These are phyloP conservation scores for Cisticola juncidis DNA, from an alignment of 2,113 vertebrate genomes.

Conservation along the genomic window DNA sequence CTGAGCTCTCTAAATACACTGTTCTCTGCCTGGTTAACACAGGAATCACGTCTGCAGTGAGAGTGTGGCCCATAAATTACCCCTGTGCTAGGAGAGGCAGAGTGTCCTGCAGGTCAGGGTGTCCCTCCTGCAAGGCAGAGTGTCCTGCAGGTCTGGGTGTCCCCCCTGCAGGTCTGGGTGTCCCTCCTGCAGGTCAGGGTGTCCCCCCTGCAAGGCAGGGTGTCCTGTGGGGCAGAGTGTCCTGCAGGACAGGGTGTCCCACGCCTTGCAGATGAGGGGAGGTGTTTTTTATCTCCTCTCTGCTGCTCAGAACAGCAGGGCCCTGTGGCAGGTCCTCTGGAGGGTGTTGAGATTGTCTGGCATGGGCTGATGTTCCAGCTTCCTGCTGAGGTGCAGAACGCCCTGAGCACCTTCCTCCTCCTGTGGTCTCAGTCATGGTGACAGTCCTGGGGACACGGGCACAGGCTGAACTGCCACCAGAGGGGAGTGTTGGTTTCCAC, in stretches of 20 bases:
- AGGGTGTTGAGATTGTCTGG: neutral
- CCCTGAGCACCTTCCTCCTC: neutral
- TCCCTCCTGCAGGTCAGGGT: neutral
- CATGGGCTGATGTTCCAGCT: neutral
- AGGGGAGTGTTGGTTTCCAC: constrained; percentile 5
- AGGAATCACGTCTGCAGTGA: accelerated
- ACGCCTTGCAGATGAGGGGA: accelerated
- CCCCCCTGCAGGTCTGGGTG: no score
- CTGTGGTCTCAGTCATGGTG: accelerated
- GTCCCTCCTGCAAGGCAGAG: neutral
- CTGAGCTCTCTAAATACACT: neutral
- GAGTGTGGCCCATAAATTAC: neutral
- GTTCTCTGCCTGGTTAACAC: neutral
- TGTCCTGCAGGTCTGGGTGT: neutral
- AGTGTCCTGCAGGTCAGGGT: neutral
- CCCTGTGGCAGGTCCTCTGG: neutral
- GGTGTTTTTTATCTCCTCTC: neutral
- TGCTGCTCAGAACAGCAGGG: neutral
- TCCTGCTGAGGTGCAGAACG: neutral
- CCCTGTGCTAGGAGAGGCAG: accelerated
- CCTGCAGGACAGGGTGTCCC: neutral
- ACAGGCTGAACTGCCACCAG: neutral
- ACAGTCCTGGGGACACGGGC: neutral
- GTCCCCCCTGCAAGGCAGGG: no score
- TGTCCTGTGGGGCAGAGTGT: neutral